A percentile compares a stretch with the other conserved stretches of the same genome.
Conservation (phyloP, 2,797 vertebrate genomes). For the Scolopax rusticola region DNA sequence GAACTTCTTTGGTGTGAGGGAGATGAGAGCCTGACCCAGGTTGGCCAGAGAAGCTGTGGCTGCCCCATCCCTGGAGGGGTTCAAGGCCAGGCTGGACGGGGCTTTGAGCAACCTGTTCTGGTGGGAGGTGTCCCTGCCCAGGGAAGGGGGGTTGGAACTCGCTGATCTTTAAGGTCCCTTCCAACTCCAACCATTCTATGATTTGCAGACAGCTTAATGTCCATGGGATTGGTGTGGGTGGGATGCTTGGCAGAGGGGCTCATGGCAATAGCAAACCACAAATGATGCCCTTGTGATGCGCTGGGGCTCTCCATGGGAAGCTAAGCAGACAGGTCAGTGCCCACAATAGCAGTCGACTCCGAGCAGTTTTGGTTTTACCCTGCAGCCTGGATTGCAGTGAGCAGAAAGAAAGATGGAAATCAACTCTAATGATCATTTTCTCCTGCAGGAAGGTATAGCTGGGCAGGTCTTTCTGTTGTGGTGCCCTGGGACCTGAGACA, state of each 20-base stretch:
- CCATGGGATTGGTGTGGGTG: rapidly evolving
- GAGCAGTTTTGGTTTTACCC: not conserved
- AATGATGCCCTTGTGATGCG: rapidly evolving
- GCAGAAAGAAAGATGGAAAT: not conserved
- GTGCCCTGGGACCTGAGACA: not conserved
- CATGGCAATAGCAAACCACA: rapidly evolving
- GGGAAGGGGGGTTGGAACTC: too few species aligned
- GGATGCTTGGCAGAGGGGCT: not conserved
- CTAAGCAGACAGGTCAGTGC: not conserved
- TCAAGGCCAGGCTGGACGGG: too few species aligned
- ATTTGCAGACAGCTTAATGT: not conserved
- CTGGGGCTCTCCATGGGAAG: not conserved
- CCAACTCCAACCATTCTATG: too few species aligned
- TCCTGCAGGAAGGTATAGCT: not conserved
- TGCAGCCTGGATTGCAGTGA: not conserved
- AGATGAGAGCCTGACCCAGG: too few species aligned
- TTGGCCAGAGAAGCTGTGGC: too few species aligned
- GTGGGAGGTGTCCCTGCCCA: too few species aligned
- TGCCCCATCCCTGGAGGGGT: too few species aligned
- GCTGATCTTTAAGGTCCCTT: too few species aligned
- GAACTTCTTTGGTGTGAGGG: too few species aligned
- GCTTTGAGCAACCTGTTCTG: too few species aligned
- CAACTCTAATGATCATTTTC: not conserved
- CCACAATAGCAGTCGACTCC: not conserved
- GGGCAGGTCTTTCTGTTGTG: not conserved